These are phyloP conservation scores for Mus pahari DNA, from an alignment of 2,113 vertebrate genomes.

Conservation along the genomic window DNA sequence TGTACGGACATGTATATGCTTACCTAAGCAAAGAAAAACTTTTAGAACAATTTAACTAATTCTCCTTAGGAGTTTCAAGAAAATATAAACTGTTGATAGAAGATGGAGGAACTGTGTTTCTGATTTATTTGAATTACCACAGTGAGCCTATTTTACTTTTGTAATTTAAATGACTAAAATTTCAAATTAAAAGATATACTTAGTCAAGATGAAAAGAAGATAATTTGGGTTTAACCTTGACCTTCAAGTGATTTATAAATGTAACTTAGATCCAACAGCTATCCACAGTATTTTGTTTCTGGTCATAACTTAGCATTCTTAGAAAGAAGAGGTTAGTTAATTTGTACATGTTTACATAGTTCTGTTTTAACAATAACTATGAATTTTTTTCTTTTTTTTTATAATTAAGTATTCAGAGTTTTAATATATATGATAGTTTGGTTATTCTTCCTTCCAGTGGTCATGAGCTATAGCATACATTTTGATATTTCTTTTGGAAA, in stretches of 20 bases:
- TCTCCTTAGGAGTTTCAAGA: slow-evolving; percentile 53
- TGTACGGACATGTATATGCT: not conserved
- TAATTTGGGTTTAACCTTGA: slow-evolving; percentile 28
- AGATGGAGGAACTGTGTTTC: not conserved
- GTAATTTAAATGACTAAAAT: slow-evolving; percentile 51
- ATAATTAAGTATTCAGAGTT: not conserved
- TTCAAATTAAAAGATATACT: slow-evolving; percentile 28
- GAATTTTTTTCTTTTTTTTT: not conserved
- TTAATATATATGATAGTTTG: slow-evolving; percentile 7
- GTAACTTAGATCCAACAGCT: not conserved
- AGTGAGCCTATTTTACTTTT: slow-evolving; percentile 56
- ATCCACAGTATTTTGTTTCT: slow-evolving; percentile 42
- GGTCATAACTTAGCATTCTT: slow-evolving; percentile 14
- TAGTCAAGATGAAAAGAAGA: not conserved
- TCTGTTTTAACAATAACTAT: slow-evolving; percentile 49
- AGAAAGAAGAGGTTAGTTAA: not conserved
- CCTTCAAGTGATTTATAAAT: slow-evolving; percentile 42
- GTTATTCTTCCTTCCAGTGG: not conserved
- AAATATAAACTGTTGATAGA: slow-evolving; percentile 5
- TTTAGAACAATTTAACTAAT: slow-evolving; percentile 31
- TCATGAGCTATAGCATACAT: not conserved
- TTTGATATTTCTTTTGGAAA: slow-evolving; percentile 57
- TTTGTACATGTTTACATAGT: not conserved
- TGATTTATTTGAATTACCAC: slow-evolving; percentile 49
- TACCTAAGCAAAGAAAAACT: slow-evolving; percentile 45